phyloP scores from a whole-genome alignment of 30 jellyfish, hydroid and myxozoan genomes.

The Catostylus mosaicus region DNA sequence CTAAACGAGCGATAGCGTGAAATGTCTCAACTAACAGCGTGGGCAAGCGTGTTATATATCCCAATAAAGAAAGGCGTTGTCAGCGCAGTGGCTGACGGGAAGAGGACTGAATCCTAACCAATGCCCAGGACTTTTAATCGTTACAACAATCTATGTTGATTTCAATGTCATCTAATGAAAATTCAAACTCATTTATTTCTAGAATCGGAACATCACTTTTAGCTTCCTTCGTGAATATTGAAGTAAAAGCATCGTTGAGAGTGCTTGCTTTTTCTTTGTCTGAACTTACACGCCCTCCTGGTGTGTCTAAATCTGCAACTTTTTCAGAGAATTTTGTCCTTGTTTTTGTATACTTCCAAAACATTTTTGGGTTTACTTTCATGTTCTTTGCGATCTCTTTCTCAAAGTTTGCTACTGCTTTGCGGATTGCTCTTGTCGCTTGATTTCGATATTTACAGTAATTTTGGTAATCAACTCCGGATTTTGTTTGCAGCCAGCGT shows the following conservation, averaged over 20 bases:
- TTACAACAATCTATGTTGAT: slow-evolving; percentile 14
- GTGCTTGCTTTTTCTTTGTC: slow-evolving; percentile 28
- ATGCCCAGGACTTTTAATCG: too few relatives aligned
- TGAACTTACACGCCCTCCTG: slow-evolving; percentile 34
- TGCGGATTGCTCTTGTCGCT: slow-evolving; percentile 41
- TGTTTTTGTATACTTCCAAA: slow-evolving; percentile 14
- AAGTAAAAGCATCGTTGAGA: slow-evolving; percentile 4
- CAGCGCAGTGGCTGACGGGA: too few relatives aligned
- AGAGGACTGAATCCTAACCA: too few relatives aligned
- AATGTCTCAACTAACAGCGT: not conserved
- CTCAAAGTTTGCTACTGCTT: slow-evolving; percentile 27
- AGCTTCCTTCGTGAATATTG: slow-evolving; percentile 34
- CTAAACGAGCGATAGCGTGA: too few relatives aligned
- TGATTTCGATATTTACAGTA: slow-evolving; percentile 20
- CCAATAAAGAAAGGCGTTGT: too few relatives aligned
- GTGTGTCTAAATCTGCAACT: slow-evolving; percentile 31
- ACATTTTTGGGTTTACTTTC: slow-evolving; percentile 19
- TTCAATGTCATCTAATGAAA: slow-evolving; percentile 25
- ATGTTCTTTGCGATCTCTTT: slow-evolving; percentile 21
- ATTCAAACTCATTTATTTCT: slow-evolving; percentile 4
- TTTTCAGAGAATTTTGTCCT: slow-evolving; percentile 32
- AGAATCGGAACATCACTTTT: slow-evolving; percentile 25
- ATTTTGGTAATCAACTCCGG: slow-evolving; percentile 35
- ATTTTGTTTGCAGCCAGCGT: slow-evolving; percentile 14
- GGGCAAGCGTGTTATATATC: too few relatives aligned